These are phyloP conservation scores for Drosophila ohnishii DNA, from an alignment of 1,140 invertebrate genomes.

Conservation along the genomic window DNA sequence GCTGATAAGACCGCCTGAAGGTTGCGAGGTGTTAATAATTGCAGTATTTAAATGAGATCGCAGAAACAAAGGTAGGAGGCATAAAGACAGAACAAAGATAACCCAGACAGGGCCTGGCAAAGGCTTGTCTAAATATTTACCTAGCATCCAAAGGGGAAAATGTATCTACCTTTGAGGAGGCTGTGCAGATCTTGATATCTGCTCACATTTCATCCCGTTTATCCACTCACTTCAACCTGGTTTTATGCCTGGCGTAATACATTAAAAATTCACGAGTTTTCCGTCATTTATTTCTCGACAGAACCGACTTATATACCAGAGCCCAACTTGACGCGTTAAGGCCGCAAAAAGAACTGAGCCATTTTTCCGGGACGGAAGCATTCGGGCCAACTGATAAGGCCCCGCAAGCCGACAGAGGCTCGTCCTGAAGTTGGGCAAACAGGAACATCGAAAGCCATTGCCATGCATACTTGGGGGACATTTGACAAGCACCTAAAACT, in stretches of 20 bases:
- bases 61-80: conserved; percentile 12
- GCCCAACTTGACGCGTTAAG: conserved; percentile 52
- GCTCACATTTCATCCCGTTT: conserved; percentile 1
- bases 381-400: conserved; percentile 57
- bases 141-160: not conserved
- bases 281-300: conserved; percentile 3
- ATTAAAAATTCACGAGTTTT: conserved; percentile 39
- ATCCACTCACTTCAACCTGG: conserved; percentile 10
- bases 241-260: conserved; percentile 18
- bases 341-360: conserved; percentile 49
- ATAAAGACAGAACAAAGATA: conserved; percentile 7
- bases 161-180: conserved; percentile 4
- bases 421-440: conserved; percentile 22
- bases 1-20: conserved; percentile 25
- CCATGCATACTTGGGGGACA: conserved; percentile 15
- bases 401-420: conserved; percentile 8
- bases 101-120: conserved; percentile 16
- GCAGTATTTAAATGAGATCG: conserved; percentile 23
- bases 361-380: conserved; percentile 25
- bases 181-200: not conserved
- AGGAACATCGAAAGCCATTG: conserved; percentile 44
- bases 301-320: conserved; percentile 8
- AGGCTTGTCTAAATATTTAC: conserved; percentile 15
- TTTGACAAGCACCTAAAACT: conserved; percentile 16
- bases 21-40: conserved; percentile 40